Evolutionary conservation across 2,797 vertebrate species (phyloP).

Genomic region (Etheostoma perlongum): DNA sequence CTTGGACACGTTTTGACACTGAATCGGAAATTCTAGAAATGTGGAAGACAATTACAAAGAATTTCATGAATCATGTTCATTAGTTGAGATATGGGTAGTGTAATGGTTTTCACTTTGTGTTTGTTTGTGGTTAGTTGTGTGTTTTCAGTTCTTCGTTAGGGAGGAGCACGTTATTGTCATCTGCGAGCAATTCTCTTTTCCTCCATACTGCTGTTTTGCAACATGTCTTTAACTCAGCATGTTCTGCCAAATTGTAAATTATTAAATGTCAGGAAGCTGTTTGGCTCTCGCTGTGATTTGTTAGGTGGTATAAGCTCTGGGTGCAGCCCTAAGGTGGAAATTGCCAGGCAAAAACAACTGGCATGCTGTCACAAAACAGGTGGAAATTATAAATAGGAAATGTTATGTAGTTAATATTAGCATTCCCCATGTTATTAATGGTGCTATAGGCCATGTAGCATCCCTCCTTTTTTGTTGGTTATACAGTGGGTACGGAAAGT

Average conservation of each 20-base stretch:
- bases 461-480: constrained; percentile 20
- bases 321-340: constrained; percentile 31
- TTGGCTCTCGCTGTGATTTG: constrained; percentile 40
- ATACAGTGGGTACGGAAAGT: no score
- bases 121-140: constrained; percentile 25
- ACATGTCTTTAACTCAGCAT: constrained; percentile 48
- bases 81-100: constrained; percentile 36
- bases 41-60: constrained; percentile 40
- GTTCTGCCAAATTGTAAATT: constrained; percentile 50
- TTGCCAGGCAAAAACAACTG: constrained; percentile 15
- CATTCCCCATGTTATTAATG: constrained; percentile 53
- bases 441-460: constrained; percentile 12
- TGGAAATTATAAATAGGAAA: constrained; percentile 28
- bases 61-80: constrained; percentile 40
- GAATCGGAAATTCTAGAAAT: constrained; percentile 34
- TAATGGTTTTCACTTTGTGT: constrained; percentile 36
- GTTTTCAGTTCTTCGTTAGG: constrained; percentile 30
- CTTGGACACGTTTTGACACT: constrained; percentile 49
- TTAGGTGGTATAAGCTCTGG: constrained; percentile 21
- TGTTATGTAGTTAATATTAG: constrained; percentile 28
- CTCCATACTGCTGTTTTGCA: constrained; percentile 68
- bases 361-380: constrained; percentile 6
- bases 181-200: constrained; percentile 67
- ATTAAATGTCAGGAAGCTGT: constrained; percentile 56
- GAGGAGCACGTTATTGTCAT: constrained; percentile 61